Evolutionary conservation across 2,888 invertebrate genomes (phyloP).

Genomic region (Biston betularia): DNA sequence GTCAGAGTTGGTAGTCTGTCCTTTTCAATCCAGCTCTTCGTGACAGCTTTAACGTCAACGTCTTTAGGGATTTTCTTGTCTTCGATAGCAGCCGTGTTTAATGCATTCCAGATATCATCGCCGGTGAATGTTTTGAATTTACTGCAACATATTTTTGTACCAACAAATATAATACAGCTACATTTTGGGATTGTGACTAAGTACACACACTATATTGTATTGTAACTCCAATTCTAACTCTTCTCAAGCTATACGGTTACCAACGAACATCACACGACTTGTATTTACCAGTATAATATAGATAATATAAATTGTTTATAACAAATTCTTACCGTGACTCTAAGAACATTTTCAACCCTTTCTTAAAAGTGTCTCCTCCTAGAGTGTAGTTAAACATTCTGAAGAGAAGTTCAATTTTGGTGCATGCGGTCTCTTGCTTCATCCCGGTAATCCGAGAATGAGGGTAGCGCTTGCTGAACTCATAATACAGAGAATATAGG

Average conservation of each 20-base stretch:
- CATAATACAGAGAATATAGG: slow-evolving; percentile 92
- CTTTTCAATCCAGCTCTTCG: slow-evolving; percentile 93
- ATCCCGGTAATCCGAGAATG: slow-evolving; percentile 92
- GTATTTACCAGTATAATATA: too few species aligned
- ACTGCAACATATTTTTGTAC: slow-evolving; percentile 58
- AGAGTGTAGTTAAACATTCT: slow-evolving; percentile 96
- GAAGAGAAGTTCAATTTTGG: slow-evolving; percentile 92
- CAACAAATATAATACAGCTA: background rate
- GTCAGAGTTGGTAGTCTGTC: slow-evolving; percentile 92
- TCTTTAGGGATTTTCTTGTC: slow-evolving; percentile 81
- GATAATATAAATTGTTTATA: too few species aligned
- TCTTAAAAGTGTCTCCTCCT: slow-evolving; percentile 91
- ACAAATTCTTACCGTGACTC: slow-evolving; percentile 84
- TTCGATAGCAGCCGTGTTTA: slow-evolving; percentile 89
- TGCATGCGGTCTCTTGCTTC: slow-evolving; percentile 90
- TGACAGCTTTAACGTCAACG: slow-evolving; percentile 89
- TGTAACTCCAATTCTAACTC: too few species aligned
- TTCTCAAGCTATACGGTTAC: too few species aligned
- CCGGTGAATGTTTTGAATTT: slow-evolving; percentile 91
- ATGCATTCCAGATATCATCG: slow-evolving; percentile 92
- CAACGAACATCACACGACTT: too few species aligned
- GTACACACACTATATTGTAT: background rate
- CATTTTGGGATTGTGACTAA: background rate
- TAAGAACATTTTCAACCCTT: slow-evolving; percentile 90
- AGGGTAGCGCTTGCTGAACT: slow-evolving; percentile 92